Evolutionary conservation across 2,113 vertebrate genomes (phyloP), one percentile per base, ranked within the genome.

Genomic region (Phalacrocorax carbo): DNA sequence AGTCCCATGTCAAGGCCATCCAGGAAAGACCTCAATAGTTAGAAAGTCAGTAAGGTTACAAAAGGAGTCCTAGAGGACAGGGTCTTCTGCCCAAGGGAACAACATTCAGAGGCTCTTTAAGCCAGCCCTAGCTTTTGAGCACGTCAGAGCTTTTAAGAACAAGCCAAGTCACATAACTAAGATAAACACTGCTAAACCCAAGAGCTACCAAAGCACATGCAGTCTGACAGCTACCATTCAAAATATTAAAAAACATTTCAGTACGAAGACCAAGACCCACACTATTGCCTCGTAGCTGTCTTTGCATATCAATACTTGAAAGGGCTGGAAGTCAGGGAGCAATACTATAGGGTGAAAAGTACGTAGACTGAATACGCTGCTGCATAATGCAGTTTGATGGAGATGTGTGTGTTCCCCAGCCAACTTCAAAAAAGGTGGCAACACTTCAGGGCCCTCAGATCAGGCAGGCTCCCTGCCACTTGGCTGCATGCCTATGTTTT

Each of bases 381-480:
- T 22, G 71, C 38, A 25, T 2, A 3, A 36, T 27, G 60, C 36
- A 49, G 13, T 25, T 2, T 29, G 38, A 77, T 23, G 29, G 52
- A 55, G 19, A 12, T 10, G 23, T 2, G 0, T 9, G 10, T 0
- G 0, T 17, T 66, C 61, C 46, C 16, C 55, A 71, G 69, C 18
- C 60, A 85, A 0, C 42, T 48, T 49, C 44, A 57, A 10, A 22
- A 80, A 21, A 7, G 2, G 11, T 17, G 38, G 22, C 18, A 42
- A 80, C 19, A 12, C 52, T 36, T 71, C 0, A 15, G 15, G 27
- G 66, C 66, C 30, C 57, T 38, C 32, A 19, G n/a, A 36, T 71
- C 78, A 82, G 64, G 40, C 51, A 54, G 55, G 30, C 27, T 87
- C 52, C 34, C 51, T 61, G 21, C 13, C 40, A 16, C 57, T 60